These are phyloP conservation scores for Nysson spinosus DNA, from an alignment of 2,888 invertebrate species.

Conservation along the genomic window DNA sequence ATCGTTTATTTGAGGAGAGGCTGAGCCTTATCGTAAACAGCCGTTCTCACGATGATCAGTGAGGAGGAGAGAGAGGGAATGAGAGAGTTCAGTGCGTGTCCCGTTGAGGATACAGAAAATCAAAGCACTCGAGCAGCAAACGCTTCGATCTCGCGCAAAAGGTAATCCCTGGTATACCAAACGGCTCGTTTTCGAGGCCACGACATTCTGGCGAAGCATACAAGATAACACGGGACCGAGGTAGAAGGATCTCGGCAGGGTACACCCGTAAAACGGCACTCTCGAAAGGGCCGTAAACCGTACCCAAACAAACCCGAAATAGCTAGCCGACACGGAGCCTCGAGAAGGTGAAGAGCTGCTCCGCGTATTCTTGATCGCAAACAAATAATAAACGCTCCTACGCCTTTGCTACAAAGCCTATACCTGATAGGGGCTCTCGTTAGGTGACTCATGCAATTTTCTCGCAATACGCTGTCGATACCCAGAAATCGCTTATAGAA, in stretches of 20 bases:
- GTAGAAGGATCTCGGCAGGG: slow-evolving; percentile 40
- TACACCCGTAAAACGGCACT: slow-evolving; percentile 57
- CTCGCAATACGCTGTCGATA: slow-evolving; percentile 16
- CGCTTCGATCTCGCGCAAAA: not conserved
- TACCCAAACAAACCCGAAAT: slow-evolving; percentile 67
- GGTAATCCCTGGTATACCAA: slow-evolving; percentile 9
- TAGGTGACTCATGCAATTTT: slow-evolving; percentile 40
- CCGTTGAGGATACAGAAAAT: too few species aligned
- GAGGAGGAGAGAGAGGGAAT: not conserved
- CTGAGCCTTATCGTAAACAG: slow-evolving; percentile 70
- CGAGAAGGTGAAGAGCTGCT: slow-evolving; percentile 17
- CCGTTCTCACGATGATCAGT: slow-evolving; percentile 33
- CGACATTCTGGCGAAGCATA: slow-evolving; percentile 15
- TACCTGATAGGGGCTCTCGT: slow-evolving; percentile 29
- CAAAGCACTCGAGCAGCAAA: slow-evolving; percentile 1
- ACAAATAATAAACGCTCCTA: slow-evolving; percentile 56
- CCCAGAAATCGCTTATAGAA: slow-evolving; percentile 2
- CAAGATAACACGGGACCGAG: slow-evolving; percentile 54
- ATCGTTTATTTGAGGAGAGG: slow-evolving; percentile 63
- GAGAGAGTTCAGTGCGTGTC: too few species aligned
- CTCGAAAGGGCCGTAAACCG: slow-evolving; percentile 53
- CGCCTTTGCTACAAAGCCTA: slow-evolving; percentile 13
- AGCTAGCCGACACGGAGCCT: slow-evolving; percentile 40
- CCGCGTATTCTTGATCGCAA: slow-evolving; percentile 46
- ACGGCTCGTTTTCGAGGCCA: not conserved